Evolutionary conservation across 2,797 vertebrate genomes (phyloP).

Genomic region (Siniperca undulata): DNA sequence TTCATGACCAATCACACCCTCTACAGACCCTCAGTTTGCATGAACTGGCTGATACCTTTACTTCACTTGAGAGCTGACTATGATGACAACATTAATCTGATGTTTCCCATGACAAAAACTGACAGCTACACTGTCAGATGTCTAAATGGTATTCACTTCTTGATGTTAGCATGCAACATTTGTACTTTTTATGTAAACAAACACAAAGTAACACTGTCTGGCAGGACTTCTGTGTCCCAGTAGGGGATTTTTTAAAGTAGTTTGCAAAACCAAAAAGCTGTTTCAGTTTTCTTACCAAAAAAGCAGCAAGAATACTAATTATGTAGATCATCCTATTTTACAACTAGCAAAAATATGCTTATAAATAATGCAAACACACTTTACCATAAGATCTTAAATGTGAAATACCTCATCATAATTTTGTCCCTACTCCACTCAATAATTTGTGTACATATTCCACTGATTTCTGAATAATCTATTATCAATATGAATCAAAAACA

Average conservation of each 20-base stretch:
- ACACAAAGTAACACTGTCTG: not conserved
- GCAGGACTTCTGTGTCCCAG: slow-evolving; percentile 1
- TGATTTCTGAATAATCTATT: slow-evolving; percentile 32
- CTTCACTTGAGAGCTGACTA: slow-evolving; percentile 46
- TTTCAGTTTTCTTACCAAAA: not conserved
- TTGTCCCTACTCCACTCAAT: slow-evolving; percentile 9
- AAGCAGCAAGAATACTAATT: not conserved
- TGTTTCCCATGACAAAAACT: slow-evolving; percentile 23
- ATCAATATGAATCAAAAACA: slow-evolving; percentile 26
- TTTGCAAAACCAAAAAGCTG: slow-evolving; percentile 17
- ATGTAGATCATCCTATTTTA: slow-evolving; percentile 15
- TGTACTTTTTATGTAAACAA: not conserved
- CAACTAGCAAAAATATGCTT: slow-evolving; percentile 22
- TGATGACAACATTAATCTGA: slow-evolving; percentile 25
- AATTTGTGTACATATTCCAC: not conserved
- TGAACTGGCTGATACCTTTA: slow-evolving; percentile 26
- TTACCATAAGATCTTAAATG: slow-evolving; percentile 10
- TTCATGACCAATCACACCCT: slow-evolving; percentile 3
- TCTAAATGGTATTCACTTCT: not conserved
- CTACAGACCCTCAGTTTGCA: not conserved
- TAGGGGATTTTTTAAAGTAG: not conserved
- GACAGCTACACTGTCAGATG: slow-evolving; percentile 5
- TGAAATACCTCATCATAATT: slow-evolving; percentile 36
- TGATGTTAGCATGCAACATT: not conserved
- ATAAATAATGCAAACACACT: slow-evolving; percentile 28